A percentile compares a stretch with the other conserved stretches of the same genome.
phyloP scores from a whole-genome alignment of 1,140 invertebrate species.

The Dinothrombium tinctorium region DNA sequence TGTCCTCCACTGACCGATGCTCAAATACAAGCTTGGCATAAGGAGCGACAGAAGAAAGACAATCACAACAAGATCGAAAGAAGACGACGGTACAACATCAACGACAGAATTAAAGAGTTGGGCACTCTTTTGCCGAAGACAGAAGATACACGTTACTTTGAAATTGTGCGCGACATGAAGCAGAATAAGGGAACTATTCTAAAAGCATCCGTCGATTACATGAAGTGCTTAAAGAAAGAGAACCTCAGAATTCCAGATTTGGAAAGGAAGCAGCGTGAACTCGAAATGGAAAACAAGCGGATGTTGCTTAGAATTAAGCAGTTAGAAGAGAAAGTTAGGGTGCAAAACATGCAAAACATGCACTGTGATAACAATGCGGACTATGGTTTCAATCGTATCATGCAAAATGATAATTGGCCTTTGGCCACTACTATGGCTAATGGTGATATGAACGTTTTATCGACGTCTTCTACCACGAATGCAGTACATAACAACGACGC shows the following conservation, averaged over 20 bases:
- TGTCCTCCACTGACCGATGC: conserved; percentile 15
- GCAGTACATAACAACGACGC: too few relatives aligned
- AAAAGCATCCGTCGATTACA: conserved; percentile 90
- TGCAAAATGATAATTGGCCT: too few relatives aligned
- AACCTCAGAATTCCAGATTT: conserved; percentile 48
- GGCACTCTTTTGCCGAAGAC: conserved; percentile 75
- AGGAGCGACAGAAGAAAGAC: conserved; percentile 93
- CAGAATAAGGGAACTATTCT: conserved; percentile 91
- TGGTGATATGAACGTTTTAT: too few relatives aligned
- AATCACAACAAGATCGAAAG: conserved; percentile 99
- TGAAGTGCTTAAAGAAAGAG: conserved; percentile 65
- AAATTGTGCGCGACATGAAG: conserved; percentile 58
- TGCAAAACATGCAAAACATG: too few relatives aligned
- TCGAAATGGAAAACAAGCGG: conserved; percentile 57
- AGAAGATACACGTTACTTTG: conserved; percentile 54
- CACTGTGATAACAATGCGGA: too few relatives aligned
- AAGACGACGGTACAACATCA: conserved; percentile 84
- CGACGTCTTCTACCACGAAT: too few relatives aligned
- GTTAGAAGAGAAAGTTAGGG: too few relatives aligned
- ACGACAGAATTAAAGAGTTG: conserved; percentile 90
- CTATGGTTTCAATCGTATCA: too few relatives aligned
- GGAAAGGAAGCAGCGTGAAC: conserved; percentile 46
- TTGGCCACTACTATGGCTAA: too few relatives aligned
- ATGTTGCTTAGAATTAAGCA: conserved; percentile 52
- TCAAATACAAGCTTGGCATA: conserved; percentile 25